A percentile compares a stretch with the other conserved stretches of the same genome.
These are phyloP conservation scores for Aphidius gifuensis DNA, from an alignment of 1,140 invertebrate genomes.

Conservation along the genomic window DNA sequence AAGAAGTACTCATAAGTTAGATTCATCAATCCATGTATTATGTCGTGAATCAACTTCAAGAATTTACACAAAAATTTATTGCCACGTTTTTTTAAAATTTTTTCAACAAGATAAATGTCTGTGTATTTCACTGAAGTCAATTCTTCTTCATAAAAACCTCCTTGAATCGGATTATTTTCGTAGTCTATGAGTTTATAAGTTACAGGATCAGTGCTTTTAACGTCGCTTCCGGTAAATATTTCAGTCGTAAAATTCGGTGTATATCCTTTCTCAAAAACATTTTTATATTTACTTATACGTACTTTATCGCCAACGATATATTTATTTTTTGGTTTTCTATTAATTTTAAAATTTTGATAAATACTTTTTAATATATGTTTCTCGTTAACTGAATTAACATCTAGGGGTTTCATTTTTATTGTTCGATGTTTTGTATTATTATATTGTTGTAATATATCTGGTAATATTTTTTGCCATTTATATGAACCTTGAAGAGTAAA, in stretches of 20 bases:
- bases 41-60: no score
- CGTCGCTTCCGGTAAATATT: slow-evolving; percentile 5
- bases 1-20: no score
- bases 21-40: no score
- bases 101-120: background rate
- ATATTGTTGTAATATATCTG: background rate
- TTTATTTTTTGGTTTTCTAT: background rate
- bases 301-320: slow-evolving; percentile 10
- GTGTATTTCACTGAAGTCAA: background rate
- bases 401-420: slow-evolving; percentile 1
- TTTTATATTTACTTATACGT: slow-evolving; percentile 10
- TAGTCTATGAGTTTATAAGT: slow-evolving; percentile 2
- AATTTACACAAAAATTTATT: no score
- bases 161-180: background rate
- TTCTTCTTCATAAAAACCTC: slow-evolving; percentile 5
- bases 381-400: slow-evolving; percentile 9
- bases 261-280: slow-evolving; percentile 6
- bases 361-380: background rate
- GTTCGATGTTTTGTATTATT: background rate
- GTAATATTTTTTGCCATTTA: background rate
- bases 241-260: slow-evolving; percentile 3
- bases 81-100: no score
- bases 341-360: background rate
- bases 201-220: background rate
- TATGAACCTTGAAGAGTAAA: background rate